Conservation (phyloP, 2,888 invertebrate genomes). For the Philereme transversata region DNA sequence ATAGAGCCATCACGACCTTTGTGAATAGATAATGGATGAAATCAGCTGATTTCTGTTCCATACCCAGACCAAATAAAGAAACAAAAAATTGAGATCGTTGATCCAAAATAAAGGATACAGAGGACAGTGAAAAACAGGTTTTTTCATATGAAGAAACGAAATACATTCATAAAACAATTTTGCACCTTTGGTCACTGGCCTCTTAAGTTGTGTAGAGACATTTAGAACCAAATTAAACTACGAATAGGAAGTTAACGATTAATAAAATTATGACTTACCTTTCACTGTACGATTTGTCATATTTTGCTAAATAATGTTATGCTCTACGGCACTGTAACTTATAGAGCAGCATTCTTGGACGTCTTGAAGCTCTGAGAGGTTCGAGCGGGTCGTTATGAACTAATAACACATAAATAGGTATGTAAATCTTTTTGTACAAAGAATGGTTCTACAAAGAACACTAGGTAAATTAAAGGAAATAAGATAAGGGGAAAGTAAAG, state of each 20-base stretch:
- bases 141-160: constrained; percentile 14
- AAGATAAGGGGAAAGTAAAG: constrained; percentile 13
- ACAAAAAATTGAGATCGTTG: constrained; percentile 26
- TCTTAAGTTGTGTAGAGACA: constrained; percentile 4
- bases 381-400: constrained; percentile 41
- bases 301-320: constrained; percentile 42
- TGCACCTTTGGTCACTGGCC: constrained; percentile 28
- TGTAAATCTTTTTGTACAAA: constrained; percentile 38
- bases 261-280: constrained; percentile 41
- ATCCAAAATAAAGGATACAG: constrained; percentile 27
- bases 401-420: constrained; percentile 40
- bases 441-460: constrained; percentile 37
- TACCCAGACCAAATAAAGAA: constrained; percentile 22
- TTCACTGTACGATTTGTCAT: constrained; percentile 46
- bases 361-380: constrained; percentile 37
- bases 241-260: constrained; percentile 30
- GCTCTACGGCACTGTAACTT: constrained; percentile 37
- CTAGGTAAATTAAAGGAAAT: constrained; percentile 24
- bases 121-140: constrained; percentile 25
- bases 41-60: constrained; percentile 39
- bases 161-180: constrained; percentile 23
- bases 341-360: constrained; percentile 41
- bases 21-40: constrained; percentile 27
- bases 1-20: constrained; percentile 22
- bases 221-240: constrained; percentile 5